phyloP scores from a whole-genome alignment of 2,113 vertebrate species.

The Mystacornis crossleyi region DNA sequence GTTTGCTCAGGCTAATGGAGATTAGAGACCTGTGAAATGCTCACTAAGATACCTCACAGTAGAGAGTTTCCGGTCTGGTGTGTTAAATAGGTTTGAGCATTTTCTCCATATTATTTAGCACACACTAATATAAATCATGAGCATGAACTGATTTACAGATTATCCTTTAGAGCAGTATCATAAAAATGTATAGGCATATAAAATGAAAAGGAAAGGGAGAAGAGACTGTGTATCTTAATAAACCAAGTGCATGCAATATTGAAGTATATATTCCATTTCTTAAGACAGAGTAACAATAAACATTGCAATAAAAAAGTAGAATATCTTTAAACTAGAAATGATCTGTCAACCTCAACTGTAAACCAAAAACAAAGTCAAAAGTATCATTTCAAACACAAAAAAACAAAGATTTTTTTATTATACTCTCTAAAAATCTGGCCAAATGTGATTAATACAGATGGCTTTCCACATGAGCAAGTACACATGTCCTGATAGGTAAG shows the following conservation, averaged over 20 bases:
- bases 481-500: neutral
- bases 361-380: conserved; percentile 32
- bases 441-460: neutral
- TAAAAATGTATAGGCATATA: conserved; percentile 46
- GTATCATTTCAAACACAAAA: neutral
- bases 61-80: neutral
- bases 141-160: conserved; percentile 47
- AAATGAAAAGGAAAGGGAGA: conserved; percentile 49
- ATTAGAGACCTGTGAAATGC: conserved; percentile 48
- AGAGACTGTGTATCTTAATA: conserved; percentile 10
- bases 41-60: neutral
- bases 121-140: conserved; percentile 53
- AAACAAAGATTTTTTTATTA: neutral
- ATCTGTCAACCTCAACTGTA: neutral
- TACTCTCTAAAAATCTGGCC: neutral
- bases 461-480: neutral
- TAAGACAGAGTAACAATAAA: conserved; percentile 28
- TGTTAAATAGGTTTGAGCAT: conserved; percentile 52
- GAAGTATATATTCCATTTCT: conserved; percentile 6
- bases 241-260: neutral
- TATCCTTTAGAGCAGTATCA: conserved; percentile 43
- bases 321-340: neutral
- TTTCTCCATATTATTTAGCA: conserved; percentile 51
- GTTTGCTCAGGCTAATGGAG: conserved; percentile 32
- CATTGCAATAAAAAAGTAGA: conserved; percentile 22